These are phyloP conservation scores for Troides aeacus DNA, from an alignment of 2,888 invertebrate species.

Conservation along the genomic window DNA sequence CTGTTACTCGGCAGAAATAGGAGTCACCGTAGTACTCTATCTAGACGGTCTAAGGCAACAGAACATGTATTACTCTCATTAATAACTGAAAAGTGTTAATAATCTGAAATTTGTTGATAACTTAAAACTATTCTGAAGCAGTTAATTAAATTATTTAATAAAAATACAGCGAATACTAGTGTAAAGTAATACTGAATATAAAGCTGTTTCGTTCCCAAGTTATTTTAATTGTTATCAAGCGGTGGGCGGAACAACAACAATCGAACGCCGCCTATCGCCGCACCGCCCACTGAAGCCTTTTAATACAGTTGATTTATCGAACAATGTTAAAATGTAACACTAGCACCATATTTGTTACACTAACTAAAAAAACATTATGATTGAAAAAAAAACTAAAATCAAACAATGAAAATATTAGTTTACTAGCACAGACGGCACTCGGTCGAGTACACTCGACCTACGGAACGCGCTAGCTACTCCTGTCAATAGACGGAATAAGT, in stretches of 20 bases:
- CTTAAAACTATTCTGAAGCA: too few species aligned
- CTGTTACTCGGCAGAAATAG: too few species aligned
- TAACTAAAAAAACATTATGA: neutral
- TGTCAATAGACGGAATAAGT: slow-evolving; percentile 57
- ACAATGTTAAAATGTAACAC: slow-evolving; percentile 15
- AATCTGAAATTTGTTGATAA: too few species aligned
- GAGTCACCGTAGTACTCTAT: too few species aligned
- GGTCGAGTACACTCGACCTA: slow-evolving; percentile 17
- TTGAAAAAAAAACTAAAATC: neutral
- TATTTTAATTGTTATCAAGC: slow-evolving; percentile 32
- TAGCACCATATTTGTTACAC: neutral
- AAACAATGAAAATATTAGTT: neutral
- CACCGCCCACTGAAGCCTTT: slow-evolving; percentile 37
- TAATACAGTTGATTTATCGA: slow-evolving; percentile 33
- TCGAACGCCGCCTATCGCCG: slow-evolving; percentile 37
- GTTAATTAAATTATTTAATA: too few species aligned
- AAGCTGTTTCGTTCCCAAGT: slow-evolving; percentile 22
- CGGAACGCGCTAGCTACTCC: slow-evolving; percentile 15
- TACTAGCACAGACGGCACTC: neutral
- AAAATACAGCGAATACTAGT: neutral
- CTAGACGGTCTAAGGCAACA: too few species aligned
- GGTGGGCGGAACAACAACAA: slow-evolving; percentile 40
- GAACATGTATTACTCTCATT: too few species aligned
- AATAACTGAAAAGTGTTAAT: too few species aligned
- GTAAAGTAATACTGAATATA: slow-evolving; percentile 11